Conservation (phyloP, 2,113 vertebrate species). For the Paracanthobrama guichenoti region DNA sequence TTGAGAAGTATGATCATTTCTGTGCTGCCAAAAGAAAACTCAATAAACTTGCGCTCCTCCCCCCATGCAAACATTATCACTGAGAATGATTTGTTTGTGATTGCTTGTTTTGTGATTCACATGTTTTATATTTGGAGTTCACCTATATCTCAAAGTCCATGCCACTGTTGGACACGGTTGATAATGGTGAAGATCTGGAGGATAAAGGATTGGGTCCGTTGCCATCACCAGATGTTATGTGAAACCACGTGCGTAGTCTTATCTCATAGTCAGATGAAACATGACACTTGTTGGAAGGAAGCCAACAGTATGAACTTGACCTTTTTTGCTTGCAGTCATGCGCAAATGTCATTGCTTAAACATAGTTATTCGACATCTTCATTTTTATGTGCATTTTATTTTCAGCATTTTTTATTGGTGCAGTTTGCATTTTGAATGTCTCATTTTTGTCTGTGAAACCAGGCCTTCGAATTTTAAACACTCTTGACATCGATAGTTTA, state of each 20-base stretch:
- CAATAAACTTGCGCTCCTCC: slow-evolving; percentile 18
- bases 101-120: background rate
- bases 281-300: background rate
- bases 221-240: slow-evolving; percentile 30
- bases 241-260: background rate
- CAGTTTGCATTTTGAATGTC: background rate
- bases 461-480: background rate
- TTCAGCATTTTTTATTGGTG: background rate
- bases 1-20: background rate
- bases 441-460: background rate
- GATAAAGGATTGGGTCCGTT: slow-evolving; percentile 2
- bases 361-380: background rate
- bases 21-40: background rate
- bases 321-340: background rate
- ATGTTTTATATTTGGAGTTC: background rate
- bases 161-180: background rate
- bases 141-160: slow-evolving; percentile 34
- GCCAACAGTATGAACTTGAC: background rate
- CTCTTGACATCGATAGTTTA: background rate
- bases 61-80: background rate
- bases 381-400: background rate
- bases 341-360: background rate
- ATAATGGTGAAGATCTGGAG: background rate
- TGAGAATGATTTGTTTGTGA: background rate
- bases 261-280: slow-evolving; percentile 11